Conservation (phyloP, 1,140 invertebrate species). For the Micrasema minimum region DNA sequence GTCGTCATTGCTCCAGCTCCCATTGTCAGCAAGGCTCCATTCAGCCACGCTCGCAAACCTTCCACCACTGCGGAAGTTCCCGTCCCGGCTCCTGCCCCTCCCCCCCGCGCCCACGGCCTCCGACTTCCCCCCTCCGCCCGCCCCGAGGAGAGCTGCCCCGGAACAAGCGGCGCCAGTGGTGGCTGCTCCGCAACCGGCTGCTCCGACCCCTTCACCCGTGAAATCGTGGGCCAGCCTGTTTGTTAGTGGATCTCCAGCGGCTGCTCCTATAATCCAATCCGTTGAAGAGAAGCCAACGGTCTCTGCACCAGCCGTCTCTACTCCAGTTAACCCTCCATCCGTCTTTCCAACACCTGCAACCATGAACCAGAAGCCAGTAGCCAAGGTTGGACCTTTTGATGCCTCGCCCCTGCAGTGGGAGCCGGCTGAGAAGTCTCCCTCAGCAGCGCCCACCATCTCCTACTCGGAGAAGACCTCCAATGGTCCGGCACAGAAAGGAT, state of each 20-base stretch:
- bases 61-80: conserved; percentile 57
- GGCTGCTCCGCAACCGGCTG: conserved; percentile 56
- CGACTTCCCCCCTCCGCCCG: conserved; percentile 65
- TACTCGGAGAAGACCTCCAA: conserved; percentile 59
- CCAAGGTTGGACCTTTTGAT: conserved; percentile 70
- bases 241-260: conserved; percentile 53
- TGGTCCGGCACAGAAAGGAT: conserved; percentile 34
- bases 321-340: background rate
- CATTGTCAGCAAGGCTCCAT: conserved; percentile 62
- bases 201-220: conserved; percentile 57
- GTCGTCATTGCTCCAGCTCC: conserved; percentile 31
- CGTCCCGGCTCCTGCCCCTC: conserved; percentile 57
- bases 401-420: conserved; percentile 61
- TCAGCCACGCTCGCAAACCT: conserved; percentile 60
- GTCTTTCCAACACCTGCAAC: conserved; percentile 24
- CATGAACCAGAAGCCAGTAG: conserved; percentile 65
- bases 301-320: background rate
- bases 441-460: conserved; percentile 56
- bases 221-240: conserved; percentile 66
- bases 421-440: conserved; percentile 55
- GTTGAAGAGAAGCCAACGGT: conserved; percentile 50
- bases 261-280: conserved; percentile 48
- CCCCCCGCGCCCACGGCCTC: conserved; percentile 63
- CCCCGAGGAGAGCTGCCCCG: conserved; percentile 58
- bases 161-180: conserved; percentile 52